These are phyloP conservation scores for Recurvirostra avosetta DNA, from an alignment of 2,113 vertebrate species.

Conservation along the genomic window DNA sequence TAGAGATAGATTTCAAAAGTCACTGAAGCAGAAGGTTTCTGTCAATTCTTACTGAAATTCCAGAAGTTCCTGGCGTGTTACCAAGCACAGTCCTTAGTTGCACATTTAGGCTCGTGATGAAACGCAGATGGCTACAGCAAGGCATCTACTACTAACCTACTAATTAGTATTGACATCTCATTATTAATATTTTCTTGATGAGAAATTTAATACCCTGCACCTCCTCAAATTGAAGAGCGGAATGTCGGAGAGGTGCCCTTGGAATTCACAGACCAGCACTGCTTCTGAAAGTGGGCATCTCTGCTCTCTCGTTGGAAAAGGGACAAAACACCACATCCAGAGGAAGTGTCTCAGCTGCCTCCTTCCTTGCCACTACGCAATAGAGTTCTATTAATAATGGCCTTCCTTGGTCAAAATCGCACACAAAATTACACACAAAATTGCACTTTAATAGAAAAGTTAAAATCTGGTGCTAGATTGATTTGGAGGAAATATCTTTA, in stretches of 20 bases:
- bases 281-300: background rate
- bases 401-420: background rate
- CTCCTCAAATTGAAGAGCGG: background rate
- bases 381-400: background rate
- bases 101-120: background rate
- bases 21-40: background rate
- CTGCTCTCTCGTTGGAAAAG: background rate
- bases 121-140: rapidly evolving
- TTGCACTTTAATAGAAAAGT: background rate
- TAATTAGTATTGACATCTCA: background rate
- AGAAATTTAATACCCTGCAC: background rate
- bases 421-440: background rate
- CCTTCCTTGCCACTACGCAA: background rate
- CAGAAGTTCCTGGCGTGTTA: background rate
- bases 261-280: background rate
- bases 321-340: background rate
- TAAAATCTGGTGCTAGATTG: background rate
- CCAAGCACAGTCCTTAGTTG: background rate
- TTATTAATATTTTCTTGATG: background rate
- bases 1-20: background rate
- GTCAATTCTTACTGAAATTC: background rate
- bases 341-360: background rate
- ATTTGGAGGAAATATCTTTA: background rate
- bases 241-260: background rate
- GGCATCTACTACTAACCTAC: background rate